These are phyloP conservation scores for Nyctibius grandis DNA, from an alignment of 2,797 vertebrate species.

Conservation along the genomic window DNA sequence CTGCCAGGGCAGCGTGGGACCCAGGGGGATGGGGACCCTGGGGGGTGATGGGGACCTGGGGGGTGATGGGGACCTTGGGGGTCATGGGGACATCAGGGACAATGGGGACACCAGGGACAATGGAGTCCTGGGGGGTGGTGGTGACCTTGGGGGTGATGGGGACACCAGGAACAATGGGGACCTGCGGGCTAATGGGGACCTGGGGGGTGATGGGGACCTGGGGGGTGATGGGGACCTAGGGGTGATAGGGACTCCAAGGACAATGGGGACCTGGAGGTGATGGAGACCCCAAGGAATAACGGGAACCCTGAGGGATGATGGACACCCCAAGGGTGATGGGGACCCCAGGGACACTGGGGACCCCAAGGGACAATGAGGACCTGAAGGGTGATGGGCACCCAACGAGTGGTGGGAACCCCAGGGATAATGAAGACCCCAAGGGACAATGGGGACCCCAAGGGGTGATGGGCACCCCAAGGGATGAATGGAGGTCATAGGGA, in stretches of 20 bases:
- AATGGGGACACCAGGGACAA: neutral
- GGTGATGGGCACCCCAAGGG: neutral
- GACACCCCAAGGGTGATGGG: neutral
- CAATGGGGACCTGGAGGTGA: neutral
- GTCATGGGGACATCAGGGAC: neutral
- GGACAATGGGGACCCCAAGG: neutral
- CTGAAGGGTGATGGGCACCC: neutral
- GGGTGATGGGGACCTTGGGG: neutral
- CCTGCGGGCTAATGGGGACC: neutral
- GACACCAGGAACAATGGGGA: neutral
- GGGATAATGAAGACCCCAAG: neutral
- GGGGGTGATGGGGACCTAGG: neutral
- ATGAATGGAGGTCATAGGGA: neutral
- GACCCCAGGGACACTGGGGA: neutral
- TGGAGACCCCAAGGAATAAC: neutral
- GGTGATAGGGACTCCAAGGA: neutral
- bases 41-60: neutral
- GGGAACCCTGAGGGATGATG: too few relatives aligned
- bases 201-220: neutral
- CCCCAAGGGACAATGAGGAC: neutral
- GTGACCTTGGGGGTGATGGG: neutral
- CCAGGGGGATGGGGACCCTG: neutral
- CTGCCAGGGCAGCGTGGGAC: neutral
- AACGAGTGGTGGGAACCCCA: neutral
- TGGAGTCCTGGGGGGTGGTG: neutral